phyloP scores from a whole-genome alignment of 2,797 vertebrate species.

The Synanceia verrucosa region DNA sequence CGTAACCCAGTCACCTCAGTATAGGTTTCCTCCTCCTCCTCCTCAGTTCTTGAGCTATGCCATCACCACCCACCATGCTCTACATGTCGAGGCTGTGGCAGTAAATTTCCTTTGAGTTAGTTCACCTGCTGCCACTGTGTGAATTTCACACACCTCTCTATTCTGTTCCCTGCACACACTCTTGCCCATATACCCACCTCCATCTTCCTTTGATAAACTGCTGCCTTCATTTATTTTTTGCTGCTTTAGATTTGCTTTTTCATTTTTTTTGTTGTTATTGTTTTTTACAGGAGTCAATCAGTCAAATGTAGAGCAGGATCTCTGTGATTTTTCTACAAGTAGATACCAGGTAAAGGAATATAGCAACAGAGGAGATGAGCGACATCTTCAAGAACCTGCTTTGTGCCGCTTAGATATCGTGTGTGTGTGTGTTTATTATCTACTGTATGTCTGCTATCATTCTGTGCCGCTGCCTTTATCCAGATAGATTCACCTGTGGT shows the following conservation, averaged over 20 bases:
- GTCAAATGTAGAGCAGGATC: conserved; percentile 34
- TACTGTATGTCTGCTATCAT: conserved; percentile 32
- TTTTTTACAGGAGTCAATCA: conserved; percentile 48
- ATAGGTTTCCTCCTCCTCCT: conserved; percentile 22
- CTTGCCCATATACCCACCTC: conserved; percentile 6
- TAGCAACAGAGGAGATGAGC: conserved; percentile 33
- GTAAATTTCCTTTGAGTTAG: conserved; percentile 30
- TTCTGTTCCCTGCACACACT: background rate
- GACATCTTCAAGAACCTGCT: conserved; percentile 6
- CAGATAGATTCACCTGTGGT: conserved; percentile 62
- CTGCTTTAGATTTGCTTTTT: conserved; percentile 34
- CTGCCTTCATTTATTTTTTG: conserved; percentile 17
- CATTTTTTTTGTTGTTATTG: no score
- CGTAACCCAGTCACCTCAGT: conserved; percentile 38
- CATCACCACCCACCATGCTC: background rate
- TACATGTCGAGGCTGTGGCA: conserved; percentile 1
- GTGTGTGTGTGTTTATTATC: conserved; percentile 41
- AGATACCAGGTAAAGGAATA: conserved; percentile 24
- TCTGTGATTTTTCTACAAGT: conserved; percentile 41
- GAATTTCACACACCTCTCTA: background rate
- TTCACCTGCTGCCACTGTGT: conserved; percentile 33
- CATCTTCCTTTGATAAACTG: conserved; percentile 31
- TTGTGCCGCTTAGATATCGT: conserved; percentile 12
- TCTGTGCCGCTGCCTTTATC: conserved; percentile 41
- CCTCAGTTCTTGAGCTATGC: background rate